These are phyloP conservation scores for Rosalia funebris DNA, from an alignment of 2,888 invertebrate species.

Conservation along the genomic window DNA sequence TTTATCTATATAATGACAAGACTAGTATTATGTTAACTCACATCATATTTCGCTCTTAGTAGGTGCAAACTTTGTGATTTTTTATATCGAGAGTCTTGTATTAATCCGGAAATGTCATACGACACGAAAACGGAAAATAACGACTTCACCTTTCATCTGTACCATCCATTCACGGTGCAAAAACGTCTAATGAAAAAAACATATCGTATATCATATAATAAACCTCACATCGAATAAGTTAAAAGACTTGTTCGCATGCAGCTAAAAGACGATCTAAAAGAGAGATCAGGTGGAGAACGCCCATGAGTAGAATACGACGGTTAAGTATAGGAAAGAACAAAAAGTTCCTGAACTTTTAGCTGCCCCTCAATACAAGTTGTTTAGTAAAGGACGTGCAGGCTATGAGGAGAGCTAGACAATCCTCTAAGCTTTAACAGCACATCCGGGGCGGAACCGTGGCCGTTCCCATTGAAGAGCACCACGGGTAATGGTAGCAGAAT, in stretches of 20 bases:
- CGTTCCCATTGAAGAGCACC: neutral
- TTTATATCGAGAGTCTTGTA: neutral
- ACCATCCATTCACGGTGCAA: constrained; percentile 27
- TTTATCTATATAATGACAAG: too few species aligned
- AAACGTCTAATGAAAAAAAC: constrained; percentile 31
- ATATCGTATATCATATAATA: constrained; percentile 52
- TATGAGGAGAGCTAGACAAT: constrained; percentile 39
- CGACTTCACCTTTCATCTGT: constrained; percentile 40
- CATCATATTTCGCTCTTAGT: too few species aligned
- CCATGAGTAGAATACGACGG: constrained; percentile 46
- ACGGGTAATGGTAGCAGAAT: too few species aligned
- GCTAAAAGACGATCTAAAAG: constrained; percentile 52
- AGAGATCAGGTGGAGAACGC: constrained; percentile 57
- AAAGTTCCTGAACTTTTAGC: constrained; percentile 45
- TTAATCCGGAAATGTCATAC: constrained; percentile 36
- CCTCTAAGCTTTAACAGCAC: constrained; percentile 46
- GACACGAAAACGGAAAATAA: constrained; percentile 41
- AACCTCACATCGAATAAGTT: constrained; percentile 46
- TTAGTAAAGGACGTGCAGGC: constrained; percentile 39
- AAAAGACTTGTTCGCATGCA: constrained; percentile 47
- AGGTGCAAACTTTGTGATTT: too few species aligned
- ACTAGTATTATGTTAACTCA: too few species aligned
- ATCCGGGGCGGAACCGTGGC: constrained; percentile 47
- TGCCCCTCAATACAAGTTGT: constrained; percentile 44
- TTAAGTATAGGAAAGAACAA: constrained; percentile 51